Percentiles rank a stretch among this genome's conserved stretches.
Conservation (phyloP, 2,113 vertebrate genomes). For the Camelus bactrianus region DNA sequence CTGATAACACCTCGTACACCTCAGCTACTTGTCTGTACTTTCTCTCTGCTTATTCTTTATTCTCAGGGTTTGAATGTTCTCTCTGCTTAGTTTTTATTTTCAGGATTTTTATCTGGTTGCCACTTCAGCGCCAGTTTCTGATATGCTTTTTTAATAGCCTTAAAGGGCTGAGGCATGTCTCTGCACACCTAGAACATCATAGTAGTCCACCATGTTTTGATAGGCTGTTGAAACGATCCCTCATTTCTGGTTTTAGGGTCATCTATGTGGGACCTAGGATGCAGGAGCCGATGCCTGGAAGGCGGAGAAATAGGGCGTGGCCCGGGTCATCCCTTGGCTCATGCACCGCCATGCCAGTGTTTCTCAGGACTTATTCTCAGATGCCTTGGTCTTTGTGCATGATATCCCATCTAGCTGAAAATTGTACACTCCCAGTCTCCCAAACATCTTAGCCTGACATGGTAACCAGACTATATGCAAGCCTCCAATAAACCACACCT, state of each 20-base stretch:
- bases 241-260: constrained; percentile 20
- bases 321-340: not conserved
- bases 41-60: constrained; percentile 95
- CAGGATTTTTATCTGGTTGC: constrained; percentile 98
- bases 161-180: constrained; percentile 88
- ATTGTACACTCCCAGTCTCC: not conserved
- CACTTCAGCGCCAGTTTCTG: constrained; percentile 95
- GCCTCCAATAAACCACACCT: not conserved
- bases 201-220: constrained; percentile 92
- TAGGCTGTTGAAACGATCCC: constrained; percentile 65
- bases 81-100: constrained; percentile 96
- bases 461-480: not conserved
- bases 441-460: not conserved
- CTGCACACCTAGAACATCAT: constrained; percentile 91
- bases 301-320: not conserved
- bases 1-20: constrained; percentile 96
- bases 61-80: constrained; percentile 91
- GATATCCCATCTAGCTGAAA: not conserved
- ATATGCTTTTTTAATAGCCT: constrained; percentile 92
- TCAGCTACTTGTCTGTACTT: constrained; percentile 96
- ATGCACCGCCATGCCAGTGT: not conserved
- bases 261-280: not conserved
- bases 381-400: not conserved
- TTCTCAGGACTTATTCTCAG: not conserved
- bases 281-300: not conserved